Evolutionary conservation across 1,140 invertebrate genomes (phyloP), one percentile per base, ranked within the genome.

Genomic region (Brachionus koreanus): DNA sequence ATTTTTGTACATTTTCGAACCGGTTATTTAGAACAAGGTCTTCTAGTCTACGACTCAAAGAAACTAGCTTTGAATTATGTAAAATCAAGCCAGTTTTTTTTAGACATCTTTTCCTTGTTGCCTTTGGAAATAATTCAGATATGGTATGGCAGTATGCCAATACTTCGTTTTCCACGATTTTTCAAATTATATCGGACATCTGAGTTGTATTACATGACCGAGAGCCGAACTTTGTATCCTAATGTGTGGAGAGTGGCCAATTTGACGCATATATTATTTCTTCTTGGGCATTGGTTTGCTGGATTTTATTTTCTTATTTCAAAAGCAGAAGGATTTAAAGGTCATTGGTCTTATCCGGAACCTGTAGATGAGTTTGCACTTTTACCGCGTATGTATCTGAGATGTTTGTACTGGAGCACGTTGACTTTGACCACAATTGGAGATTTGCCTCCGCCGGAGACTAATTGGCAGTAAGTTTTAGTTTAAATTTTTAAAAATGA

Each of bases 161-260:
- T 89, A 76, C n/a, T 88, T 6, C 83, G 89, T 37, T 91, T 90
- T 79, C 89, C 89, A 25, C 84, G 90, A 37, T 90, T 91, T 85
- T 83, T 90, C 6, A 91, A 95, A 91, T 91, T 95, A 61, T 97
- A 97, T 87, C 91, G 96, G 83, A 93, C 94, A 74, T 93, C 95
- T 85, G 92, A 93, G 88, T 97, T 95, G 88, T 95, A 97, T 88
- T 96, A 97, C 88, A 96, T 97, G 90, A 94, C 96, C 82, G 95
- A 97, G 87, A 96, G 94, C 19, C 89, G 95, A 83, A 97, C 95
- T 0, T 93, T 96, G 42, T 97, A 95, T 88, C 96, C 96, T 4
- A 98, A 98, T 89, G 91, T 97, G 85, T 96, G 95, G 93, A 90
- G 96, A n/a, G 95, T 97, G 25, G 91, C 96, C 83, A 97, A 97